Evolutionary conservation across 2,888 invertebrate species (phyloP).

Genomic region (Synanthedon andrenaeformis): DNA sequence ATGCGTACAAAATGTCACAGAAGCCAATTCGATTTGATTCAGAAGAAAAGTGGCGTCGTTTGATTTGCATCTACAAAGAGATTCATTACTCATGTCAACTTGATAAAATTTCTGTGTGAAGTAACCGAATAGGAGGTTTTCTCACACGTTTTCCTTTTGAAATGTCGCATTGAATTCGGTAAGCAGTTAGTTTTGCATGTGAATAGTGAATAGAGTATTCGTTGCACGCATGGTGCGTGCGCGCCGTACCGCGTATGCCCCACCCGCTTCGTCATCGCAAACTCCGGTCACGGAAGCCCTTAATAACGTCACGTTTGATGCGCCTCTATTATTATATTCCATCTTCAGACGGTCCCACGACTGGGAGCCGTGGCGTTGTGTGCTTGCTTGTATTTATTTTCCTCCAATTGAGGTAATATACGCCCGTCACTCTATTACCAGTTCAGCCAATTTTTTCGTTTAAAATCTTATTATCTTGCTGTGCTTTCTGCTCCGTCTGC

Average conservation of each 20-base stretch:
- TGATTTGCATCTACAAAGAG: neutral
- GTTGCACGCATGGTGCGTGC: conserved; percentile 54
- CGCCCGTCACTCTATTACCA: no score
- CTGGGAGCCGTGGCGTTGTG: conserved; percentile 40
- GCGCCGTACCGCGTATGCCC: conserved; percentile 19
- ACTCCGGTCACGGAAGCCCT: conserved; percentile 60
- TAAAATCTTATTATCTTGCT: no score
- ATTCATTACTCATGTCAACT: conserved; percentile 19
- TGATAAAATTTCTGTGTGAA: conserved; percentile 15
- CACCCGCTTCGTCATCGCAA: conserved; percentile 17
- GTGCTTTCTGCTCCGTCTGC: no score
- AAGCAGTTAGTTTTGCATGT: conserved; percentile 55
- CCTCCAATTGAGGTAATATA: conserved; percentile 16
- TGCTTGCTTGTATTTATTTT: conserved; percentile 31
- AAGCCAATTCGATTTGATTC: neutral
- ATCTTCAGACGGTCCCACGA: conserved; percentile 60
- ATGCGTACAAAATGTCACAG: neutral
- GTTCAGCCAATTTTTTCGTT: no score
- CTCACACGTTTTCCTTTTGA: conserved; percentile 25
- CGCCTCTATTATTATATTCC: conserved; percentile 70
- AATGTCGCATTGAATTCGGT: conserved; percentile 34
- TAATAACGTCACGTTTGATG: conserved; percentile 72
- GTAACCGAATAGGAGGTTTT: conserved; percentile 14
- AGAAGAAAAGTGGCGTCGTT: neutral
- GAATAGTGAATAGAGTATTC: conserved; percentile 45